These are phyloP conservation scores for Dromococcyx pavoninus DNA, from an alignment of 2,797 vertebrate species.

Conservation along the genomic window DNA sequence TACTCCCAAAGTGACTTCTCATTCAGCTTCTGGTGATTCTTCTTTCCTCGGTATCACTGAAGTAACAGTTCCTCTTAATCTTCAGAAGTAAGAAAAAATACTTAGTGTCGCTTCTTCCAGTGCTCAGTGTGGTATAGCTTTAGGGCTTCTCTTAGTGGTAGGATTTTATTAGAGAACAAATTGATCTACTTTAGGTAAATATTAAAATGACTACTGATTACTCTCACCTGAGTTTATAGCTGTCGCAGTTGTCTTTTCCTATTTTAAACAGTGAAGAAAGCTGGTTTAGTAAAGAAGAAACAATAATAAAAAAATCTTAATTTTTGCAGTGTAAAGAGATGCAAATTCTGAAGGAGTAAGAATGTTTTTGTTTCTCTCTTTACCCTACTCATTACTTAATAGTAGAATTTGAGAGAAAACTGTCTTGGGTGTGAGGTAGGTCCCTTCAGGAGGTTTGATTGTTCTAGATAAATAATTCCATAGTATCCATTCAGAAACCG, in stretches of 20 bases:
- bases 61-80: neutral
- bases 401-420: neutral
- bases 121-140: neutral
- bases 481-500: neutral
- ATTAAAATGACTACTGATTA: neutral
- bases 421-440: neutral
- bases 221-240: neutral
- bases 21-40: neutral
- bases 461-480: neutral
- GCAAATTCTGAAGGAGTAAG: neutral
- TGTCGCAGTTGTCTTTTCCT: neutral
- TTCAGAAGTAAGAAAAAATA: neutral
- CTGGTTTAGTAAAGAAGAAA: neutral
- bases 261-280: neutral
- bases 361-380: neutral
- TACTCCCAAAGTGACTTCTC: neutral
- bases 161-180: neutral
- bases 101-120: neutral
- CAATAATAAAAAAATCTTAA: neutral
- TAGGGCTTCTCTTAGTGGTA: slow-evolving; percentile 38
- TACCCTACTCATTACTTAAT: neutral
- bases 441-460: neutral
- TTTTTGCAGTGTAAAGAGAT: neutral
- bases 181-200: neutral
- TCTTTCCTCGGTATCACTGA: neutral